Evolutionary conservation across 2,113 vertebrate genomes (phyloP).

Genomic region (Hippocampus abdominalis): DNA sequence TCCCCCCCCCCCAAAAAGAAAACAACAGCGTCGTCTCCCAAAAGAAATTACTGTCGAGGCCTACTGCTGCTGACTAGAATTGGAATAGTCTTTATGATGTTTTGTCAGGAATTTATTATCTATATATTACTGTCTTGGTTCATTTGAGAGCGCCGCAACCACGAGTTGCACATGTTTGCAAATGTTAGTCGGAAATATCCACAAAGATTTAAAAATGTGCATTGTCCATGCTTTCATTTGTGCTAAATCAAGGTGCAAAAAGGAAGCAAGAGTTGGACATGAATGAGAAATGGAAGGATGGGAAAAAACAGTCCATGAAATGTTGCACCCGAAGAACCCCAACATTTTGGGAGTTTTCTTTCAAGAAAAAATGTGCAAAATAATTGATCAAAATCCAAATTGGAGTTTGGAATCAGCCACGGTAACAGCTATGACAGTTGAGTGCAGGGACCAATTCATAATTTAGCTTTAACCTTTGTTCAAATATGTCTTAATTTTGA

Average conservation of each 20-base stretch:
- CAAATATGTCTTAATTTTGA: too few relatives aligned
- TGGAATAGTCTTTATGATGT: background rate
- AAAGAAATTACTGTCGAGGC: background rate
- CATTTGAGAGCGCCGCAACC: background rate
- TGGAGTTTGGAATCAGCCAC: too few relatives aligned
- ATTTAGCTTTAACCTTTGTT: too few relatives aligned
- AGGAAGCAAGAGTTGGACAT: background rate
- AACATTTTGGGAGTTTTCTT: too few relatives aligned
- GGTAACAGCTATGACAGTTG: too few relatives aligned
- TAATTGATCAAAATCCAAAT: too few relatives aligned
- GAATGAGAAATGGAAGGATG: background rate
- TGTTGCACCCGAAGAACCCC: too few relatives aligned
- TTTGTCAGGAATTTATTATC: background rate
- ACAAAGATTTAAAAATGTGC: background rate
- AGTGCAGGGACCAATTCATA: too few relatives aligned
- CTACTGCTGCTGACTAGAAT: slow-evolving; percentile 8
- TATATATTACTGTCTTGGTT: background rate
- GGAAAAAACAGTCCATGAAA: too few relatives aligned
- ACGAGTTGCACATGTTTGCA: too few relatives aligned
- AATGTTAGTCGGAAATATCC: too few relatives aligned
- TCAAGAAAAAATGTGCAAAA: too few relatives aligned
- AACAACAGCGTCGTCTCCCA: background rate
- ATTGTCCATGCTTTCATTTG: background rate
- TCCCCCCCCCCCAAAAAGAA: background rate
- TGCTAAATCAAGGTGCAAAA: background rate